phyloP scores from a whole-genome alignment of 1,140 invertebrate species.

The Trichoplusia ni region DNA sequence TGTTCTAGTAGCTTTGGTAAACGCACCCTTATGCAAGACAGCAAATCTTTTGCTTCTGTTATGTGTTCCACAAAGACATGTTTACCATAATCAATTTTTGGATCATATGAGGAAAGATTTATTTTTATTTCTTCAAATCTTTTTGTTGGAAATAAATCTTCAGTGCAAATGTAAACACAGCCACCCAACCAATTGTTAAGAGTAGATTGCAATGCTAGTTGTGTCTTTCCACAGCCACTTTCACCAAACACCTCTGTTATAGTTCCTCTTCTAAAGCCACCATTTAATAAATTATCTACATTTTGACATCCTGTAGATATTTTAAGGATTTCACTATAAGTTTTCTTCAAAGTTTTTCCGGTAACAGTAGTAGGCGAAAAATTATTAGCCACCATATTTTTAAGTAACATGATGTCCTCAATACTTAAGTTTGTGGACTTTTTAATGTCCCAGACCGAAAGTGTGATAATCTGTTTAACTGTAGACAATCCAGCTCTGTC shows the following conservation, averaged over 20 bases:
- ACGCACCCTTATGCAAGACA: constrained; percentile 61
- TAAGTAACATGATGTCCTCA: constrained; percentile 61
- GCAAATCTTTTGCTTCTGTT: constrained; percentile 59
- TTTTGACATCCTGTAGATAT: constrained; percentile 84
- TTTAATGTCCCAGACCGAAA: constrained; percentile 66
- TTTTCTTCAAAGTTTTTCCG: constrained; percentile 36
- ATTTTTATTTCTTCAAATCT: constrained; percentile 63
- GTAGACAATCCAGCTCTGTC: constrained; percentile 61
- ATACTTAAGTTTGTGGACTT: constrained; percentile 58
- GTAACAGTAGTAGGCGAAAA: constrained; percentile 40
- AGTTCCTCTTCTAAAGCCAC: constrained; percentile 88
- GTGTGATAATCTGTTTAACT: constrained; percentile 56
- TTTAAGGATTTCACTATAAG: constrained; percentile 29
- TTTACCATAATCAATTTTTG: constrained; percentile 44
- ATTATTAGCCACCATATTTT: constrained; percentile 52
- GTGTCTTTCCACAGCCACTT: constrained; percentile 92
- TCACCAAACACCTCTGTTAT: constrained; percentile 93
- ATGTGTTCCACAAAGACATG: constrained; percentile 71
- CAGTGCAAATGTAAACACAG: constrained; percentile 68
- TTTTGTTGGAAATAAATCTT: constrained; percentile 70
- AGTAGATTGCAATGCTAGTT: constrained; percentile 89
- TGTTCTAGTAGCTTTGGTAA: constrained; percentile 58
- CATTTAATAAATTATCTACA: constrained; percentile 84
- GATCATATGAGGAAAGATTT: constrained; percentile 28
- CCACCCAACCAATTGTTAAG: constrained; percentile 55